These are phyloP conservation scores for Hypomecis atomaria DNA, from an alignment of 2,888 invertebrate genomes.

Conservation along the genomic window DNA sequence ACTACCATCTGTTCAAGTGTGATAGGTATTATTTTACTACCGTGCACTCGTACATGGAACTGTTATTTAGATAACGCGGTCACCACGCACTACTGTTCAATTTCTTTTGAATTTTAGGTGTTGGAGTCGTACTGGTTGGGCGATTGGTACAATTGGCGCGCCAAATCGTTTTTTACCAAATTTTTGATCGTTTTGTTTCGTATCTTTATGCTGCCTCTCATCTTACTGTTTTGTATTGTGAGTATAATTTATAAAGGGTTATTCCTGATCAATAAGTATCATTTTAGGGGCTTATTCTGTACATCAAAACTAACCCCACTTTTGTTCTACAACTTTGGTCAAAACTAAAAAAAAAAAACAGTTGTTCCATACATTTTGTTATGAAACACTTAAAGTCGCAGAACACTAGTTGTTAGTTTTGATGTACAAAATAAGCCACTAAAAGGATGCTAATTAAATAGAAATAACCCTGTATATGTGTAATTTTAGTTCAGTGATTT, in stretches of 20 bases:
- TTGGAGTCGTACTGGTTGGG: slow-evolving; percentile 88
- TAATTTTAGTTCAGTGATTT: too few species aligned
- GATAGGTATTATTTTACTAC: slow-evolving; percentile 35
- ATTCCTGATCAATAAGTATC: too few species aligned
- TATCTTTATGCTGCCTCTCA: slow-evolving; percentile 63
- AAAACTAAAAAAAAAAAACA: too few species aligned
- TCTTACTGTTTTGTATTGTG: slow-evolving; percentile 66
- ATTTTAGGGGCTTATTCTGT: too few species aligned
- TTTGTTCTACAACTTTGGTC: too few species aligned
- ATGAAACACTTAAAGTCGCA: too few species aligned
- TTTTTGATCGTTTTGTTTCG: slow-evolving; percentile 55
- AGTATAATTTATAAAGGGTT: slow-evolving; percentile 37
- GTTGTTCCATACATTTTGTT: too few species aligned
- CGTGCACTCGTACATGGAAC: slow-evolving; percentile 34
- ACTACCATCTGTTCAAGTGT: slow-evolving; percentile 34
- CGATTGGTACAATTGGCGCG: slow-evolving; percentile 84
- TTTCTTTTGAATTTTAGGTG: slow-evolving; percentile 51
- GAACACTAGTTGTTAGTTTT: too few species aligned
- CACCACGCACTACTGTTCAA: slow-evolving; percentile 23
- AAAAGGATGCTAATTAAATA: too few species aligned
- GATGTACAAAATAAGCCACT: too few species aligned
- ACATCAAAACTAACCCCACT: too few species aligned
- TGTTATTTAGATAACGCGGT: slow-evolving; percentile 37
- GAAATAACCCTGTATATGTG: too few species aligned
- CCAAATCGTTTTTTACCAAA: slow-evolving; percentile 71